Base-by-base conservation (phyloP, 2,113 vertebrate species). In the Colaptes auratus region DNA sequence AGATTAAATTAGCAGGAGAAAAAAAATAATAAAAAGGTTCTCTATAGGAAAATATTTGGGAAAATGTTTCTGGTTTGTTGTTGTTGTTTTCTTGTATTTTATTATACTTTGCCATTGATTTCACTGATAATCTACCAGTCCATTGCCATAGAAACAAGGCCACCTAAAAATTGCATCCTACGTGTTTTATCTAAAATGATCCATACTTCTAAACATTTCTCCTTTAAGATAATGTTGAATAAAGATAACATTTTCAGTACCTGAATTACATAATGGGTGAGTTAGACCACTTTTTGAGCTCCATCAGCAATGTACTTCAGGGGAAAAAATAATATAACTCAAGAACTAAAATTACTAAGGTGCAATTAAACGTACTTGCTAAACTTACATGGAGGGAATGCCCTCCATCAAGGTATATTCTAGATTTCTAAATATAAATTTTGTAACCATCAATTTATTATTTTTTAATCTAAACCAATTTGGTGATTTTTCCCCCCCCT, bases 21-120 rank as follows among this genome's bases (percentile, higher is more conserved):
- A n/a, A 87, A 85, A 66, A 89, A 53, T 91, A 89, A 53, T 91
- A 59, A 85, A 96, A 95, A 74, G 12, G 3, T 59, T 75, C 23
- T 48, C 4, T 75, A 12, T 75, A 92, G 56, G 55, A 88, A 84
- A 55, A 80, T 67, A 48, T 12, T 25, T 44, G 42, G 42, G 42
- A 44, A 44, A 44, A 44, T 44, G 42, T 44, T 44, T 44, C 15
- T 15, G 42, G 42, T 19, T 48, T 48, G 16, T 19, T 48, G 46
- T 48, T 48, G 7, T 48, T 48, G 46, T 17, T 48, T 48, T 48
- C 18, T 52, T 82, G 83, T 28, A 31, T 86, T 91, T 82, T 52
- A 63, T 33, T 63, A 74, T 64, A 52, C 6, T 89, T 81, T 78
- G 10, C 8, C 39, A 70, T 88, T 69, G 19, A 15, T 64, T 86